These are phyloP conservation scores for Aphrophora alni DNA, from an alignment of 2,888 invertebrate genomes.

Conservation along the genomic window DNA sequence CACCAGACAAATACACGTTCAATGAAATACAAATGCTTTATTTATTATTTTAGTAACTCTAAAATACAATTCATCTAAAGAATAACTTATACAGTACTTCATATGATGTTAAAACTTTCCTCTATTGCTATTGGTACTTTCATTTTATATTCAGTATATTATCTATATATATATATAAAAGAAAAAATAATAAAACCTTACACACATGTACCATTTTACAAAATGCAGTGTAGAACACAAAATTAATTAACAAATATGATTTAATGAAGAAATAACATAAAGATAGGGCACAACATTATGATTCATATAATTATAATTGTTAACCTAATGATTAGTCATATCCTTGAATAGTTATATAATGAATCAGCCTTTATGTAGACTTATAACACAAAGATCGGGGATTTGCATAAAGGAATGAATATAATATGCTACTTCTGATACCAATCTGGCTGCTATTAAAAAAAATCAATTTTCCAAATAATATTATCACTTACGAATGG, in stretches of 20 bases:
- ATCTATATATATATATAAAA: not conserved
- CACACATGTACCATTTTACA: not conserved
- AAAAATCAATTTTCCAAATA: too few species aligned
- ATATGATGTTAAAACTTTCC: not conserved
- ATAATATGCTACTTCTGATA: too few species aligned
- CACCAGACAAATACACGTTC: not conserved
- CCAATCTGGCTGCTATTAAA: too few species aligned
- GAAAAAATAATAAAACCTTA: not conserved
- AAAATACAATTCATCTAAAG: not conserved
- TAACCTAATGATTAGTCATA: too few species aligned
- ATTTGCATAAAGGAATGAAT: too few species aligned
- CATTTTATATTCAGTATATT: not conserved
- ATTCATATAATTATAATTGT: too few species aligned
- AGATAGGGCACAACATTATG: too few species aligned
- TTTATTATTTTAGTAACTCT: not conserved
- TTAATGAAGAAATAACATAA: too few species aligned
- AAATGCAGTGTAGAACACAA: not conserved
- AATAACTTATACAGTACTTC: not conserved
- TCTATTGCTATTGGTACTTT: not conserved
- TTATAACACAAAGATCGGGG: too few species aligned
- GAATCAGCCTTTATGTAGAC: too few species aligned
- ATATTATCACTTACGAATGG: too few species aligned
- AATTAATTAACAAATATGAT: not conserved
- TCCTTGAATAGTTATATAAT: too few species aligned
- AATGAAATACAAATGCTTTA: constrained; percentile 6